Evolutionary conservation across 2,113 vertebrate genomes (phyloP).

Genomic region (Charadrius vociferus): DNA sequence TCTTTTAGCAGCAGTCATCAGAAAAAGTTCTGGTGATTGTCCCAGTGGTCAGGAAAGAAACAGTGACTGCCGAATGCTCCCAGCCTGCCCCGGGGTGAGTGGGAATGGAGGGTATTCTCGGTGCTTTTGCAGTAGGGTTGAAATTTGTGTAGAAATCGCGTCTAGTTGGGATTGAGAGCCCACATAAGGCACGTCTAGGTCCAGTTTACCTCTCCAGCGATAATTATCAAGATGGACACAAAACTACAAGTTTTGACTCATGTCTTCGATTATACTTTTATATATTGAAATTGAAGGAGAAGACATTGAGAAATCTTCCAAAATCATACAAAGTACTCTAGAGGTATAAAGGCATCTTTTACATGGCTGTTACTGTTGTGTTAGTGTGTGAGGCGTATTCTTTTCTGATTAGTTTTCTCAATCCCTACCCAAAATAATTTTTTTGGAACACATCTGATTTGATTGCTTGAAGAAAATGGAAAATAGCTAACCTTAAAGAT

Average conservation of each 20-base stretch:
- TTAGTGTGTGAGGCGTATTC: not conserved
- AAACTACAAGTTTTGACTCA: rapidly evolving
- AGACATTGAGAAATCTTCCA: not conserved
- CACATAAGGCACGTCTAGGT: rapidly evolving
- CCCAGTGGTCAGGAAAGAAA: not conserved
- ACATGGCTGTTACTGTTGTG: not conserved
- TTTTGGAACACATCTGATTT: not conserved
- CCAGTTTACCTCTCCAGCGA: not conserved
- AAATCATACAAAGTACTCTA: not conserved
- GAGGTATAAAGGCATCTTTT: not conserved
- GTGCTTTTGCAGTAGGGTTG: not conserved
- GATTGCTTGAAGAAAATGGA: not conserved
- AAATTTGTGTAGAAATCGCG: not conserved
- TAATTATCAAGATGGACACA: not conserved
- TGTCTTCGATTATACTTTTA: not conserved
- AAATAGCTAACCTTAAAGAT: not conserved
- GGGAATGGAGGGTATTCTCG: rapidly evolving
- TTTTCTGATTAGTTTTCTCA: not conserved
- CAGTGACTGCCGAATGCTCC: not conserved
- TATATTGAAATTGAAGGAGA: not conserved
- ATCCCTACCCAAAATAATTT: not conserved
- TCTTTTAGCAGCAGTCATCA: not conserved
- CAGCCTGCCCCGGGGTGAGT: not conserved
- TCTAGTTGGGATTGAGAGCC: not conserved
- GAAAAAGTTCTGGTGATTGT: not conserved